phyloP scores from a whole-genome alignment of 2,113 vertebrate species.

The Brevimyrus niger region DNA sequence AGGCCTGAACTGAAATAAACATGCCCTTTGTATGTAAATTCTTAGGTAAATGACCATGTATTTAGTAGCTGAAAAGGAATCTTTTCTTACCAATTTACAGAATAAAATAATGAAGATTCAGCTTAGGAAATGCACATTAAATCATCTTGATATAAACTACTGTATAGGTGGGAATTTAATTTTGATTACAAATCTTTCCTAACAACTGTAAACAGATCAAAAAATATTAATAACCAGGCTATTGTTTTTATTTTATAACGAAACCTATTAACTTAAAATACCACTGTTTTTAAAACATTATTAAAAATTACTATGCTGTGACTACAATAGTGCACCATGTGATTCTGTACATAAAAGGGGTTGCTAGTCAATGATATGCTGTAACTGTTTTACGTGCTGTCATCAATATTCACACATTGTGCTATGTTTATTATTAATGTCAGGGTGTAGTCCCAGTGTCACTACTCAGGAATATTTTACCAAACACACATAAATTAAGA shows the following conservation, averaged over 20 bases:
- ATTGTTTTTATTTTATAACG: slow-evolving; percentile 27
- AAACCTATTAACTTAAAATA: slow-evolving; percentile 28
- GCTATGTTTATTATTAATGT: slow-evolving; percentile 42
- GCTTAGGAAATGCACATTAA: background rate
- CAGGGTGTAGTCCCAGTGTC: slow-evolving; percentile 39
- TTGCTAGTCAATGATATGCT: slow-evolving; percentile 34
- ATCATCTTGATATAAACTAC: background rate
- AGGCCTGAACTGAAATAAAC: background rate
- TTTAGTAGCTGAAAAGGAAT: background rate
- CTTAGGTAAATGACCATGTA: background rate
- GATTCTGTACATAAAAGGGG: slow-evolving; percentile 32
- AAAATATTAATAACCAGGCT: slow-evolving; percentile 28
- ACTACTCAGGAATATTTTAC: slow-evolving; percentile 51
- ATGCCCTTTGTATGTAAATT: background rate
- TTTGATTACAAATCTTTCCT: slow-evolving; percentile 5
- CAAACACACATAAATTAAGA: slow-evolving; percentile 50
- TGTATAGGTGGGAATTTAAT: background rate
- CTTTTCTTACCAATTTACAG: background rate
- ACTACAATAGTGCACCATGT: slow-evolving; percentile 30
- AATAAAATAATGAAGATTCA: background rate
- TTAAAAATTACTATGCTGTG: slow-evolving; percentile 37
- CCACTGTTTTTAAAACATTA: slow-evolving; percentile 36
- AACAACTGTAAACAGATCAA: slow-evolving; percentile 23
- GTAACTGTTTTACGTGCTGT: slow-evolving; percentile 24
- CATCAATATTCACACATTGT: slow-evolving; percentile 38